Evolutionary conservation across 2,888 invertebrate genomes (phyloP), one percentile per base, ranked within the genome.

Genomic region (Cyrtodaria siliqua): DNA sequence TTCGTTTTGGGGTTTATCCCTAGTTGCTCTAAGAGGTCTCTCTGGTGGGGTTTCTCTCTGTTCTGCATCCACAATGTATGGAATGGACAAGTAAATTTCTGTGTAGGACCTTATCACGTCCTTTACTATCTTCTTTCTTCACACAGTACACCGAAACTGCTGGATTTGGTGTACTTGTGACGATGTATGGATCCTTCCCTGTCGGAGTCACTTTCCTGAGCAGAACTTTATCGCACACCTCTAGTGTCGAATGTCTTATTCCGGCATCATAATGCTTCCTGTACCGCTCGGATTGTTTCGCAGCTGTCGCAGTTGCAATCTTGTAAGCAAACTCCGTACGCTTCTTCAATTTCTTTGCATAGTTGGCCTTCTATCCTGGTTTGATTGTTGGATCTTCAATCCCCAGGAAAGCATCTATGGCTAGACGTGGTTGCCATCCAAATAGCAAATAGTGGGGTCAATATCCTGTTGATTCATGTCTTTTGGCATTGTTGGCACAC

Each of bases 381-480:
- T 2, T 18, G 23, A 14, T 0, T 14, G 29, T 33, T 33, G 33
- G 12, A 33, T 29, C 12, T 12, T 50, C n/a, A 20, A 63, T n/a
- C 0, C 57, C 69, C 20, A 77, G 59, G 14, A 56, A 63, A 3
- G 63, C 57, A 40, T 82, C 78, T 24, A 72, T 44, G n/a, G 71
- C 71, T 3, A 78, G 52, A 9, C 75, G 33, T 12, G 74, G 75
- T 14, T 74, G 55, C 27, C 77, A 59, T 3, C 52, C 52, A 52
- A 52, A 52, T 23, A 52, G 9, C 16, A 52, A 52, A 14, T 23
- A 20, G 23, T 52, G 52, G 14, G 52, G 52, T 8, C 6, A 14
- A 8, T 23, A 8, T 20, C 23, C 52, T 14, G 24, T 52, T 14
- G 52, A 52, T 20, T 14, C 23, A 26, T 52, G 52, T 9, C 23